Conservation (phyloP, 2,888 invertebrate genomes). For the Loripinus fragilis region DNA sequence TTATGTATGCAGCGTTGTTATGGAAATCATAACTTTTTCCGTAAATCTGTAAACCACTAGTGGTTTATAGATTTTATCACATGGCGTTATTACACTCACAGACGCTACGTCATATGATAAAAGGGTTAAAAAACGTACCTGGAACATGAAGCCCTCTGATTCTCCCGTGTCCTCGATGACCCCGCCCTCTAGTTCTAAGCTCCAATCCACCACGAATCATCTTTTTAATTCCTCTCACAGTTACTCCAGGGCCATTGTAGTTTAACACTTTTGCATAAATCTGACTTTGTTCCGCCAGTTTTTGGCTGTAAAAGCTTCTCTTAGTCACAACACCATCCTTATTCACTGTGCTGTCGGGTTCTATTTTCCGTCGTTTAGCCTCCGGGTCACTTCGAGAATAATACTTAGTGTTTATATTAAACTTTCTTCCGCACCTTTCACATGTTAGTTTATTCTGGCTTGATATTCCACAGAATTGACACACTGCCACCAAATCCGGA, state of each 20-base stretch:
- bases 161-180: slow-evolving; percentile 46
- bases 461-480: slow-evolving; percentile 91
- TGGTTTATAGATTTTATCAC: no score
- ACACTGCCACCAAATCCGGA: slow-evolving; percentile 84
- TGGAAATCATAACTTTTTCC: no score
- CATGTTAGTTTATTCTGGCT: slow-evolving; percentile 92
- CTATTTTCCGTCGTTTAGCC: slow-evolving; percentile 44
- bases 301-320: slow-evolving; percentile 45
- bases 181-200: slow-evolving; percentile 42
- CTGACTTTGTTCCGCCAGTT: slow-evolving; percentile 45
- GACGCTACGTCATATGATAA: no score
- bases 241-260: slow-evolving; percentile 7
- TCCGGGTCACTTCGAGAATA: slow-evolving; percentile 34
- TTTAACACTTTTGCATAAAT: slow-evolving; percentile 39
- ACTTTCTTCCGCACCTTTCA: slow-evolving; percentile 86
- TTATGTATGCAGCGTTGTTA: no score
- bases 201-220: slow-evolving; percentile 23
- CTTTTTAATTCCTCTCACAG: slow-evolving; percentile 12
- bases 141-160: slow-evolving; percentile 31
- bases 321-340: slow-evolving; percentile 32
- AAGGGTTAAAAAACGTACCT: neutral
- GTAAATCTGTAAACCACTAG: no score
- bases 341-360: neutral
- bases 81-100: no score
- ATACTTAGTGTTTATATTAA: slow-evolving; percentile 64